Evolutionary conservation across 2,797 vertebrate species (phyloP).

Genomic region (Intellagama lesueurii): DNA sequence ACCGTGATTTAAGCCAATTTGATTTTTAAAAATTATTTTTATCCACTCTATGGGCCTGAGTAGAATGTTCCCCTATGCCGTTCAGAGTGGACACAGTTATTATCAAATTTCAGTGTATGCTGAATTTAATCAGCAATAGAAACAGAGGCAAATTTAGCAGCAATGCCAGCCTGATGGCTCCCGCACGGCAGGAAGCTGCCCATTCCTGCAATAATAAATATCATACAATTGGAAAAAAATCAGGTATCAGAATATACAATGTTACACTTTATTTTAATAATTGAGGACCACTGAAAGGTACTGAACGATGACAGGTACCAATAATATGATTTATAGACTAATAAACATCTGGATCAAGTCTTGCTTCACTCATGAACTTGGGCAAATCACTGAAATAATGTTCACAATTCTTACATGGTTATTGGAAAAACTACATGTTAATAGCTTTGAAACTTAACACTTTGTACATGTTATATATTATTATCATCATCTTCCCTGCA

Average conservation of each 20-base stretch:
- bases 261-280: neutral
- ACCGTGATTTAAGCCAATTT: too few relatives aligned
- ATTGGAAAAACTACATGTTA: neutral
- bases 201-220: neutral
- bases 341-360: neutral
- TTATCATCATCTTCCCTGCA: neutral
- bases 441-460: neutral
- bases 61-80: too few relatives aligned
- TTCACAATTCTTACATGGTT: neutral
- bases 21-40: too few relatives aligned
- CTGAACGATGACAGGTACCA: neutral
- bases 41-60: too few relatives aligned
- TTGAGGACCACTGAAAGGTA: neutral
- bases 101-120: too few relatives aligned
- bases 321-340: neutral
- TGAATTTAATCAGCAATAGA: too few relatives aligned
- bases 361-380: neutral
- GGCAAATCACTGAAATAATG: neutral
- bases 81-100: too few relatives aligned
- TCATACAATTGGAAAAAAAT: neutral
- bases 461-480: neutral
- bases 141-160: too few relatives aligned
- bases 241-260: neutral
- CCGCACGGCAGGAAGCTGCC: too few relatives aligned
- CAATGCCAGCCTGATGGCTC: too few relatives aligned